phyloP scores from a whole-genome alignment of 2,113 vertebrate genomes.

The Silurus meridionalis region DNA sequence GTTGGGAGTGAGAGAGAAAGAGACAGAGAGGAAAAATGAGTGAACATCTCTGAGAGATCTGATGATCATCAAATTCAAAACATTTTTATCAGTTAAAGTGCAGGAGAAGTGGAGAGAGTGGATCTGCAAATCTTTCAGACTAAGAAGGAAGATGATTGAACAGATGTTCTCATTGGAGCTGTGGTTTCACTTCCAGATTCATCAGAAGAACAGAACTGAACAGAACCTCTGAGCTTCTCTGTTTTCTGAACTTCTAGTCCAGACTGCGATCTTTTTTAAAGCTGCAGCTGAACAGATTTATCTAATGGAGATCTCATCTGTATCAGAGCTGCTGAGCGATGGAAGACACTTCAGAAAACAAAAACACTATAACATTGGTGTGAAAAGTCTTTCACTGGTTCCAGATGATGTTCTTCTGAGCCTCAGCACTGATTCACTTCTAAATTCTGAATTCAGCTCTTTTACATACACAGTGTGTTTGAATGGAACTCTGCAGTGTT shows the following conservation, averaged over 20 bases:
- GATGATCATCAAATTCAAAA: conserved; percentile 2
- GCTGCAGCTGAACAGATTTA: conserved; percentile 35
- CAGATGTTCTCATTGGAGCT: conserved; percentile 1
- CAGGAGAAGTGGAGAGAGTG: too few relatives aligned
- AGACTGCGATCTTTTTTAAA: conserved; percentile 13
- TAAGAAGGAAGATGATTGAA: conserved; percentile 15
- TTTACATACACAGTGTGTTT: neutral
- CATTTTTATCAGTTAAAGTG: neutral
- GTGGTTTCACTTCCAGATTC: conserved; percentile 30
- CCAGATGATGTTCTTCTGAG: neutral
- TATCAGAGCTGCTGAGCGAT: conserved; percentile 11
- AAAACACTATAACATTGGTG: neutral
- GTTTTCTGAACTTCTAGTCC: neutral
- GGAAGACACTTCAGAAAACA: conserved; percentile 12
- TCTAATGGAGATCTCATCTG: neutral
- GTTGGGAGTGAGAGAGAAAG: neutral
- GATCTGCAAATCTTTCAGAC: neutral
- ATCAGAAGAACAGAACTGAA: neutral
- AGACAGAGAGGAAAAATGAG: conserved; percentile 13
- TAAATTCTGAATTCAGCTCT: neutral
- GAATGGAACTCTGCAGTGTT: neutral
- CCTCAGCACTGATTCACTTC: neutral
- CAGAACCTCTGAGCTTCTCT: conserved; percentile 12
- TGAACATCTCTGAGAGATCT: neutral
- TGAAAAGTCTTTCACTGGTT: conserved; percentile 1